Base-by-base conservation (phyloP, 1,140 invertebrate genomes). In the Mizuhopecten yessoensis region DNA sequence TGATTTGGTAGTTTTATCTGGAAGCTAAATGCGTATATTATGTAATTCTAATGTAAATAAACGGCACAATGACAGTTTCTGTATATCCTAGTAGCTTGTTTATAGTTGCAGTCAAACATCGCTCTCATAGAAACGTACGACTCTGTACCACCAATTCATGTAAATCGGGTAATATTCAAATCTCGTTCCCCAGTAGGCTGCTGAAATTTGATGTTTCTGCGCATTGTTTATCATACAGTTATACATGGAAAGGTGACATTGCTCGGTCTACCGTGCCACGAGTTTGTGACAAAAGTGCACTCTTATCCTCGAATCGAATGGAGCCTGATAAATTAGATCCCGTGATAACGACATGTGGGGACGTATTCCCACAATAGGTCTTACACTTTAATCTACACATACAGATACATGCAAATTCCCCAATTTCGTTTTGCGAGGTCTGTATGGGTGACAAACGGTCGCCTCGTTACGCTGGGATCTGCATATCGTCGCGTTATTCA, bases 241-340 rank as follows among this genome's bases (percentile, higher is more conserved):
- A 75, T 75, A 75, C n/a, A 75, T 75, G 57, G 57, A 75, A 75
- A 75, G n/a, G 57, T 29, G 57, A 29, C n/a, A 75, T 3, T 75
- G 57, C 23, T 29, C 23, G 11, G 23, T 75, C 57, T 75, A 75
- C 57, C 57, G 57, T 75, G 57, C 9, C 7, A 75, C n/a, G 57
- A 1, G n/a, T 75, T 75, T 75, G 57, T 29, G 57, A 75, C 57
- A 75, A 75, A 75, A 75, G n/a, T 75, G 57, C 57, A 75, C 57
- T 75, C 29, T 75, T 75, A 75, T 75, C 57, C n/a, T 75, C 2
- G 57, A 29, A 75, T 75, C 57, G n/a, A 75, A 75, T 75, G n/a
- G 29, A 75, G 29, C 57, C 36, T 39, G 36, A 13, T 39, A 39
- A 75, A 75, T 29, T 11, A 75, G 57, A n/a, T n/a, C n/a, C 29